Conservation (phyloP, 2,797 vertebrate genomes). For the Epinephelus awoara region DNA sequence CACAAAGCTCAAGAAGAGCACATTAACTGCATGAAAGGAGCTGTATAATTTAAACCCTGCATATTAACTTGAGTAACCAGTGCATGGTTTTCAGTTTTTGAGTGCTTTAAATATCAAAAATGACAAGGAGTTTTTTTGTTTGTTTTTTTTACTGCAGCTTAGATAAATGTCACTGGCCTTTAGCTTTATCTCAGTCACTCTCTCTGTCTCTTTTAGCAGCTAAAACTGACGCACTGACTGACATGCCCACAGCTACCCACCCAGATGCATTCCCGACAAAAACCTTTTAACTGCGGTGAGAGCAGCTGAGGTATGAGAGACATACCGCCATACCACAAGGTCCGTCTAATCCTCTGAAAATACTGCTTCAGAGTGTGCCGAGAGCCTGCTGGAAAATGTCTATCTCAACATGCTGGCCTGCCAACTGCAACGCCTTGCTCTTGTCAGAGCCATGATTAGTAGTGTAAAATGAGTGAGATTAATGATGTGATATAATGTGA, state of each 20-base stretch:
- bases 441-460: constrained; percentile 43
- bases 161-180: not conserved
- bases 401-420: constrained; percentile 45
- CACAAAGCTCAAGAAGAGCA: not conserved
- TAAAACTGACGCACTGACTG: constrained; percentile 11
- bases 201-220: not conserved
- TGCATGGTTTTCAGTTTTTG: not conserved
- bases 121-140: not conserved
- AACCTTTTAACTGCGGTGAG: constrained; percentile 20
- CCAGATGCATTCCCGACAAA: constrained; percentile 31
- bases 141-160: not conserved
- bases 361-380: constrained; percentile 32
- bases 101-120: not conserved
- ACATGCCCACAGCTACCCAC: constrained; percentile 12
- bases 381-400: constrained; percentile 71
- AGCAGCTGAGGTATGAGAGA: constrained; percentile 48
- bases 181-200: constrained; percentile 1
- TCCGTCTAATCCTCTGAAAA: constrained; percentile 64
- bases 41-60: not conserved
- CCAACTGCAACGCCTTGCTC: constrained; percentile 52
- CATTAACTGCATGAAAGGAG: not conserved
- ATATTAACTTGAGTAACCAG: not conserved
- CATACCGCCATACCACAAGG: constrained; percentile 37
- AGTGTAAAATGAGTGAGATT: constrained; percentile 69
- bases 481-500: constrained; percentile 68